Evolutionary conservation across 2,888 invertebrate species (phyloP).

Genomic region (Sinopyrophorus schimmeli): DNA sequence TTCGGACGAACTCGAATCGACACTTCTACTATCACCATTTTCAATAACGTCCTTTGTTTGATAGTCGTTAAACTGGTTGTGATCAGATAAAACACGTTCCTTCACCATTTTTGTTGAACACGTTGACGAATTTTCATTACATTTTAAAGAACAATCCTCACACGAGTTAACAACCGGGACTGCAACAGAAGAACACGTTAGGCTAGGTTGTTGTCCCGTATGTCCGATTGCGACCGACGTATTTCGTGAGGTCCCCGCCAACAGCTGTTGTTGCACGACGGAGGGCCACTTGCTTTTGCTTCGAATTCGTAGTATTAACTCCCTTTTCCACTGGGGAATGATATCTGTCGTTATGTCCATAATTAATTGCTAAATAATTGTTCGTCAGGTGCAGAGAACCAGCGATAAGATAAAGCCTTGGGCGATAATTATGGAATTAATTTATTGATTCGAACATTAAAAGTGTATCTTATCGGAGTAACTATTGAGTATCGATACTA

Average conservation of each 20-base stretch:
- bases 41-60: conserved; percentile 37
- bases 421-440: too few relatives aligned
- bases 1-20: conserved; percentile 66
- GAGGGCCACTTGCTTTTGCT: conserved; percentile 29
- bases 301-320: conserved; percentile 72
- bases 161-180: conserved; percentile 43
- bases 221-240: conserved; percentile 41
- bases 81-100: conserved; percentile 52
- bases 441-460: too few relatives aligned
- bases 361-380: too few relatives aligned
- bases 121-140: conserved; percentile 39
- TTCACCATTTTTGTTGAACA: conserved; percentile 56
- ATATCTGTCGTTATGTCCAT: conserved; percentile 14
- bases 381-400: too few relatives aligned
- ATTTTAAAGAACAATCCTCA: conserved; percentile 42
- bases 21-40: conserved; percentile 41
- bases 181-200: too few relatives aligned
- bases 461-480: too few relatives aligned
- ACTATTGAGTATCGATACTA: too few relatives aligned
- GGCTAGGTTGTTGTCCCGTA: conserved; percentile 48
- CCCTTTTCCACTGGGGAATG: conserved; percentile 82
- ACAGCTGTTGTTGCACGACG: conserved; percentile 38
- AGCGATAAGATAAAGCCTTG: conserved; percentile 15
- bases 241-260: conserved; percentile 36
- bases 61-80: conserved; percentile 29